Evolutionary conservation across 2,888 invertebrate genomes (phyloP), one percentile per base, ranked within the genome.

Genomic region (Pachycephus smyrnensis): DNA sequence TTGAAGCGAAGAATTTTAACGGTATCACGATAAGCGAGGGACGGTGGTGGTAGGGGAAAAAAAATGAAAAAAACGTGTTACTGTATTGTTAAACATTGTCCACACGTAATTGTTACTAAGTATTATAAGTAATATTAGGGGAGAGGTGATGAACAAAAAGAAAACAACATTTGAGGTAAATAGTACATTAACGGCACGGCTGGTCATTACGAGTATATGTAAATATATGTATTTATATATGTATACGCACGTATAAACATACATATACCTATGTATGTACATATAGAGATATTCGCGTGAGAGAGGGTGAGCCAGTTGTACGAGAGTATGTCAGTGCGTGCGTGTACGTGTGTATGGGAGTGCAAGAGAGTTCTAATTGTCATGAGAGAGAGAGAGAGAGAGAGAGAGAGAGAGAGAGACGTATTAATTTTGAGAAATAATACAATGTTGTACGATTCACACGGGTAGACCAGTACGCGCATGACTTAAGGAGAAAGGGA

Each of bases 81-180:
- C 82, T 83, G 83, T 86, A 79, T 88, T 87, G 87, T 88, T 87
- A 84, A 87, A 87, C 86, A 86, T 87, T 88, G 87, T 87, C 86
- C 86, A 86, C 84, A 83, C 81, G 83, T 85, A 85, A 87, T 87
- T 88, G 88, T 88, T 88, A 88, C 83, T 83, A 81, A 85, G 83
- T 85, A 85, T 81, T 71, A 71, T 71, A 71, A 71, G 71, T 71
- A 71, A 71, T 71, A 71, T 71, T 71, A 71, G 31, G 31, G 37
- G 76, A 40, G 69, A 68, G 76, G 31, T 68, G 37, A 55, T 33
- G 79, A 33, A 37, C 35, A 74, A 73, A 77, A 40, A 71, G 71
- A 71, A 77, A 32, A 32, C 31, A 71, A 33, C 71, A 33, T 71
- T 31, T 33, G 71, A 71, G 71, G 32, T 31, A 55, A 55, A 55